Conservation (phyloP, 2,113 vertebrate genomes). For the Monarcha castaneiventris region DNA sequence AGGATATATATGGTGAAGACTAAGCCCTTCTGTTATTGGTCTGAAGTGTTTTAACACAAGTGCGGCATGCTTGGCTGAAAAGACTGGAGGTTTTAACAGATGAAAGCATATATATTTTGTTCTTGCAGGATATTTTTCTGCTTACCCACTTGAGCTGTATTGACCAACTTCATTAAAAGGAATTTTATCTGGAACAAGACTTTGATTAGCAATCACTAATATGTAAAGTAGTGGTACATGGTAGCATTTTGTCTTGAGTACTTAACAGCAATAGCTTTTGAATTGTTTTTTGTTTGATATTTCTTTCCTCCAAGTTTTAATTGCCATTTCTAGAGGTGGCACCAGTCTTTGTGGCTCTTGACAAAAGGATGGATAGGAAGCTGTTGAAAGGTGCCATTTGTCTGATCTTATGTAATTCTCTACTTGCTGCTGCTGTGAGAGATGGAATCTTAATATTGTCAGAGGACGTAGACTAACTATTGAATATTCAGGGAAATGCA, state of each 20-base stretch:
- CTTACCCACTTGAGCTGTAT: neutral
- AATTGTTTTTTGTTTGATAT: neutral
- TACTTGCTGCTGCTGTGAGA: neutral
- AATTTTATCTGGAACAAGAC: neutral
- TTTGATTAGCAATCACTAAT: neutral
- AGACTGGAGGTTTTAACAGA: neutral
- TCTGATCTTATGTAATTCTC: neutral
- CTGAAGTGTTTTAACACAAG: slow-evolving; percentile 60
- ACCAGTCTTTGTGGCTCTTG: neutral
- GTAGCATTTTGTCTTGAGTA: neutral
- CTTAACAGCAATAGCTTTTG: neutral
- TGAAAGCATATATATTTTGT: neutral
- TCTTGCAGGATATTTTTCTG: neutral
- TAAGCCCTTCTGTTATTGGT: slow-evolving; percentile 23
- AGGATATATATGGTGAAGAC: slow-evolving; percentile 55
- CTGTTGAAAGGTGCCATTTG: neutral
- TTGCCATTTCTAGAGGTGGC: neutral
- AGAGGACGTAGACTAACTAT: neutral
- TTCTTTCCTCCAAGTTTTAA: neutral
- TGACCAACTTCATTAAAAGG: neutral
- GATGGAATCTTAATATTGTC: neutral
- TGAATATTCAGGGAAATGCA: neutral
- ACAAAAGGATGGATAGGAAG: neutral
- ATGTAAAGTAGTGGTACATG: neutral
- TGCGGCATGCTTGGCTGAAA: slow-evolving; percentile 57